Evolutionary conservation across 2,113 vertebrate genomes (phyloP).

Genomic region (Crotalus helleri): DNA sequence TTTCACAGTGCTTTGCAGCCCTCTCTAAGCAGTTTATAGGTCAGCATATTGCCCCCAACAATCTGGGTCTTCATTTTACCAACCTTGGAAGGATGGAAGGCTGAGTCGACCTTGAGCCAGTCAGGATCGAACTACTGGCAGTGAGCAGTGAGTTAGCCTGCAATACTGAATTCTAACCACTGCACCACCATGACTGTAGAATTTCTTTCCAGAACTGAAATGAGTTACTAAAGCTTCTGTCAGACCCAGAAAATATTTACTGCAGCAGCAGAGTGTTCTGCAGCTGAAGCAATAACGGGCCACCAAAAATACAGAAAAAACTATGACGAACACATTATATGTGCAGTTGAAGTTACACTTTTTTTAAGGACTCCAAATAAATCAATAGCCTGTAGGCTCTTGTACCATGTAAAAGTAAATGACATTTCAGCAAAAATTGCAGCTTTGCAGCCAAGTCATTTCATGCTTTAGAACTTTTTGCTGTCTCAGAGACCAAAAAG

Average conservation of each 20-base stretch:
- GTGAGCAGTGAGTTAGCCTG: too few relatives aligned
- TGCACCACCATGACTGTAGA: too few relatives aligned
- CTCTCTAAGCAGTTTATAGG: too few relatives aligned
- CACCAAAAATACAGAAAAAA: conserved; percentile 15
- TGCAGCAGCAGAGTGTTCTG: background rate
- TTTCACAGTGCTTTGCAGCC: too few relatives aligned
- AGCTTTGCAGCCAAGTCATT: conserved; percentile 46
- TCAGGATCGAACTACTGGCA: too few relatives aligned
- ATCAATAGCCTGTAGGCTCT: conserved; percentile 35
- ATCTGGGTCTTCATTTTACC: too few relatives aligned
- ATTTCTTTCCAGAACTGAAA: background rate
- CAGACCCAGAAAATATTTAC: background rate
- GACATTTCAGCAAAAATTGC: conserved; percentile 42
- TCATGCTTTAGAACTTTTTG: conserved; percentile 60
- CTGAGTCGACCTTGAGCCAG: too few relatives aligned
- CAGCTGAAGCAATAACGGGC: conserved; percentile 8
- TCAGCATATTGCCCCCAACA: too few relatives aligned
- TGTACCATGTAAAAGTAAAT: conserved; percentile 40
- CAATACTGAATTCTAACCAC: too few relatives aligned
- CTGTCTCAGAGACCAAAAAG: conserved; percentile 55
- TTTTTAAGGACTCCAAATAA: conserved; percentile 50
- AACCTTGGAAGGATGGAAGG: too few relatives aligned
- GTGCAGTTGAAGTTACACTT: conserved; percentile 27
- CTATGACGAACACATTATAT: background rate
- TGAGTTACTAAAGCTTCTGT: background rate